Conservation (phyloP, 92 coral and sea anemone genomes). For the Palythoa grandis region DNA sequence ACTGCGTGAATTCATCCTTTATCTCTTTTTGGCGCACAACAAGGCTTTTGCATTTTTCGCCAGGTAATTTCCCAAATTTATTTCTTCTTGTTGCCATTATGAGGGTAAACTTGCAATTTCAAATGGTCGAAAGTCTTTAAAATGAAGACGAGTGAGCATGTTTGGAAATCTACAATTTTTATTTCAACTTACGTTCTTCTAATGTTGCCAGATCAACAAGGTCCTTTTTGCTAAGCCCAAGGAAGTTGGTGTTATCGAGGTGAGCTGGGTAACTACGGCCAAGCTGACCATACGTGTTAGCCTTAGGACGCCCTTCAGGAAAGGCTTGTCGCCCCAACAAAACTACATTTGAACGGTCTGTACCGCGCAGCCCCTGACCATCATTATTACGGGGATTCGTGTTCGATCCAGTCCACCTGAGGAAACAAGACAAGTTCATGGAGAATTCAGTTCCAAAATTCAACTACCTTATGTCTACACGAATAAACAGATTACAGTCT, state of each 20-base stretch:
- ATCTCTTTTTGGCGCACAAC: too few species aligned
- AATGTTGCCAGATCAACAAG: constrained; percentile 72
- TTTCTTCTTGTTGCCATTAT: too few species aligned
- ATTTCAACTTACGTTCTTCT: constrained; percentile 68
- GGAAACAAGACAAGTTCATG: neutral
- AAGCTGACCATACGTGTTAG: constrained; percentile 72
- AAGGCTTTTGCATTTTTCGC: too few species aligned
- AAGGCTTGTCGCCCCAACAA: constrained; percentile 62
- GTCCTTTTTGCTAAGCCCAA: constrained; percentile 75
- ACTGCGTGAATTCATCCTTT: too few species aligned
- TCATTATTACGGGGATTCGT: constrained; percentile 95
- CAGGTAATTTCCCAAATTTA: too few species aligned
- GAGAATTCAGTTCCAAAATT: neutral
- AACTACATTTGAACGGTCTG: constrained; percentile 89
- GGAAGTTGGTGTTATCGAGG: constrained; percentile 72
- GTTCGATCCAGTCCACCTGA: constrained; percentile 98
- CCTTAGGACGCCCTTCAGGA: constrained; percentile 62
- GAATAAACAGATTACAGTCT: too few species aligned
- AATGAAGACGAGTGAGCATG: too few species aligned
- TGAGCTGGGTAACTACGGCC: constrained; percentile 87
- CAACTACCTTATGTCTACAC: too few species aligned
- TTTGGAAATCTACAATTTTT: too few species aligned
- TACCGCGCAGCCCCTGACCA: constrained; percentile 94
- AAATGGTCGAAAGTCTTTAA: too few species aligned
- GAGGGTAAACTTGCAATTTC: too few species aligned